Conservation (phyloP, 2,888 invertebrate species). For the Noctuana brunneofusca region DNA sequence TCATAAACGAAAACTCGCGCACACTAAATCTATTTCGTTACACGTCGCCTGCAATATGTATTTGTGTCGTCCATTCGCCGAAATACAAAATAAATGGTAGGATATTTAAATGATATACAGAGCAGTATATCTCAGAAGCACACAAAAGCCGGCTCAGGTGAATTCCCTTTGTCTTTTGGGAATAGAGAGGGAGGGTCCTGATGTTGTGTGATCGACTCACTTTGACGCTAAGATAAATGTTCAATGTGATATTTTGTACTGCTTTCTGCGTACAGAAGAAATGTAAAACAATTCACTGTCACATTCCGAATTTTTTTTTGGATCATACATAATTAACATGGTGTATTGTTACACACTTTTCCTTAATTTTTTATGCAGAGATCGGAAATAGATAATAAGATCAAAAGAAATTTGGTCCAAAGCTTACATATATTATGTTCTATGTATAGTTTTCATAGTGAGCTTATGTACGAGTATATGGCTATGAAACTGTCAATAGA, state of each 20-base stretch:
- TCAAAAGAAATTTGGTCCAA: no score
- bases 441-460: no score
- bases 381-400: no score
- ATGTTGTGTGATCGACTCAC: constrained; percentile 7
- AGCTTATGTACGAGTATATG: no score
- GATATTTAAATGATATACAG: constrained; percentile 20
- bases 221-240: constrained; percentile 7
- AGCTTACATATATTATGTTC: no score
- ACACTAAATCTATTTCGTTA: background rate
- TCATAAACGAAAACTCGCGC: background rate
- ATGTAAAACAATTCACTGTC: constrained; percentile 10
- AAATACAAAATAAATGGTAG: constrained; percentile 15
- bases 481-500: no score
- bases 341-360: background rate
- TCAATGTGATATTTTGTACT: background rate
- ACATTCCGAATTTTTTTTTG: constrained; percentile 6
- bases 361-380: background rate
- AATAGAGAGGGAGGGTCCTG: background rate
- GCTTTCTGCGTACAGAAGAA: constrained; percentile 2
- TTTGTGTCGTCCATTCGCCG: background rate
- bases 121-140: constrained; percentile 6
- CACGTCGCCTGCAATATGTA: background rate
- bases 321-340: background rate
- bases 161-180: constrained; percentile 8
- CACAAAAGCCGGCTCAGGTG: constrained; percentile 1